Evolutionary conservation across 2,888 invertebrate species (phyloP).

Genomic region (Diplolepis rosae): DNA sequence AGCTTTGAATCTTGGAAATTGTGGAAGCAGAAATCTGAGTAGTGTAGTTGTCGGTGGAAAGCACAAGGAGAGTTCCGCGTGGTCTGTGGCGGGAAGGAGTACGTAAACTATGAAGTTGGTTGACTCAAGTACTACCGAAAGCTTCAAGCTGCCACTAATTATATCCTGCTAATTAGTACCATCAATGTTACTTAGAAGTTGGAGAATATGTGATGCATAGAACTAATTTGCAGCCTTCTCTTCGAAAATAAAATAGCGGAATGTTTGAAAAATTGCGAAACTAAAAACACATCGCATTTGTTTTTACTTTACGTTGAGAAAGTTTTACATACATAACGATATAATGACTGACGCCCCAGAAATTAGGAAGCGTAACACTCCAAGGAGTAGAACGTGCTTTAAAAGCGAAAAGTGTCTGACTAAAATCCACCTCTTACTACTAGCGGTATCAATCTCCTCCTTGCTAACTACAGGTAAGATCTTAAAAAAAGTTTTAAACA

Average conservation of each 20-base stretch:
- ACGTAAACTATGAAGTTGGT: constrained; percentile 3
- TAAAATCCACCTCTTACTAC: constrained; percentile 67
- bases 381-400: constrained; percentile 57
- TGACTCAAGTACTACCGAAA: neutral
- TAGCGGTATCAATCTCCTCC: constrained; percentile 59
- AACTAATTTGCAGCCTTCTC: constrained; percentile 27
- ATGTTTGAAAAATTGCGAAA: constrained; percentile 61
- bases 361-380: constrained; percentile 53
- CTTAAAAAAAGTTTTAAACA: constrained; percentile 19
- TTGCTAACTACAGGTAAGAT: constrained; percentile 64
- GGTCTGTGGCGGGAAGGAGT: constrained; percentile 18
- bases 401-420: constrained; percentile 60
- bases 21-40: neutral
- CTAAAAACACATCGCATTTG: constrained; percentile 50
- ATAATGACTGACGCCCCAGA: constrained; percentile 19
- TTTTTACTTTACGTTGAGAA: constrained; percentile 34
- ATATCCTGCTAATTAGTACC: constrained; percentile 15
- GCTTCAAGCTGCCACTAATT: neutral
- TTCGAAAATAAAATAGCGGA: constrained; percentile 32
- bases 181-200: neutral
- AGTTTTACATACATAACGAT: neutral
- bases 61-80: constrained; percentile 31
- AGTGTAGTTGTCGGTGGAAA: constrained; percentile 13
- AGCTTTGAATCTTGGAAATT: neutral
- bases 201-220: constrained; percentile 6